These are phyloP conservation scores for Polietes domitor DNA, from an alignment of 2,888 invertebrate genomes.

Conservation along the genomic window DNA sequence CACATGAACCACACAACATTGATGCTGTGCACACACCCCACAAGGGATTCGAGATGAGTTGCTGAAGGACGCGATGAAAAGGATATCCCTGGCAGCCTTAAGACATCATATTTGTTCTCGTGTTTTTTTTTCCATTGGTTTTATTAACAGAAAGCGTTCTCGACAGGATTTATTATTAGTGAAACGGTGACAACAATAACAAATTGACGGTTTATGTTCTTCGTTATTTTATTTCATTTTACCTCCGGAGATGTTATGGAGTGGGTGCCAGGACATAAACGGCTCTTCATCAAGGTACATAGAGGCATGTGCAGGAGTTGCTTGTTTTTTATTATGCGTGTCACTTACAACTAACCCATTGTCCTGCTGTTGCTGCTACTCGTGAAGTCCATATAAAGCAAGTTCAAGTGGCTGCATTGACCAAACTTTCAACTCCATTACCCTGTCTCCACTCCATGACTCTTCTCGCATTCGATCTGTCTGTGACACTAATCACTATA, in stretches of 20 bases:
- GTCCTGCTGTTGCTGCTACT: slow-evolving; percentile 21
- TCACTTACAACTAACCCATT: slow-evolving; percentile 29
- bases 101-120: slow-evolving; percentile 3
- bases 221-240: slow-evolving; percentile 33
- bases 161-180: slow-evolving; percentile 18
- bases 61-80: slow-evolving; percentile 5
- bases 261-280: slow-evolving; percentile 9
- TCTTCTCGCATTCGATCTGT: slow-evolving; percentile 33
- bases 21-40: slow-evolving; percentile 6
- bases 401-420: not conserved
- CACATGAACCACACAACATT: not conserved
- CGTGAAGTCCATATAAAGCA: not conserved
- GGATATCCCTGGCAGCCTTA: not conserved
- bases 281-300: slow-evolving; percentile 2
- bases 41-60: slow-evolving; percentile 3
- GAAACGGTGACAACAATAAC: slow-evolving; percentile 12
- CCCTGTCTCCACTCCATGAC: too few species aligned
- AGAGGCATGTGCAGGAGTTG: not conserved
- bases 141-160: slow-evolving; percentile 43
- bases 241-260: not conserved
- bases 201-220: slow-evolving; percentile 27
- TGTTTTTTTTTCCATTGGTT: slow-evolving; percentile 18
- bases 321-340: slow-evolving; percentile 45
- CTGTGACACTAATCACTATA: slow-evolving; percentile 74
- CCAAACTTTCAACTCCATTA: too few species aligned